These are phyloP conservation scores for Thera obeliscata DNA, from an alignment of 2,888 invertebrate species.

Conservation along the genomic window DNA sequence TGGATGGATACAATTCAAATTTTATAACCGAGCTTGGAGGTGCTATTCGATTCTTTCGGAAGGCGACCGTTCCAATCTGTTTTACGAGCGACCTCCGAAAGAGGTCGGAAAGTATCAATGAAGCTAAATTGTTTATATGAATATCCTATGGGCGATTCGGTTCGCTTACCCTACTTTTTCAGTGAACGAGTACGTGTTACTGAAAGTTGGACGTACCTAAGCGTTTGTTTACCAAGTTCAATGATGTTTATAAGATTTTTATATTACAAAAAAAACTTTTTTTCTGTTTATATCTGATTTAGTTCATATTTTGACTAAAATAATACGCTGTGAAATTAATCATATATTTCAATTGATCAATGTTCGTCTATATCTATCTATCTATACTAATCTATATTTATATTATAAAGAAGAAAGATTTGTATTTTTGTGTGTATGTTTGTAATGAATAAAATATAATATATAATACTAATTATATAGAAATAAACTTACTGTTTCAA, in stretches of 20 bases:
- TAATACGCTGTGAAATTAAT: too few relatives aligned
- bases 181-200: slow-evolving; percentile 34
- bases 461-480: too few relatives aligned
- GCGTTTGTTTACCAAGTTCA: slow-evolving; percentile 15
- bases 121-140: slow-evolving; percentile 52
- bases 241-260: not conserved
- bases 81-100: slow-evolving; percentile 52
- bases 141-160: slow-evolving; percentile 39
- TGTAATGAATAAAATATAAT: too few relatives aligned
- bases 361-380: too few relatives aligned
- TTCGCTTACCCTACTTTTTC: slow-evolving; percentile 39
- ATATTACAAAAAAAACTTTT: not conserved
- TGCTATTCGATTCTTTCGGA: slow-evolving; percentile 51
- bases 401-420: too few relatives aligned
- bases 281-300: too few relatives aligned
- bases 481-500: too few relatives aligned
- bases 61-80: slow-evolving; percentile 53
- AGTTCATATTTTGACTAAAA: too few relatives aligned
- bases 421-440: too few relatives aligned
- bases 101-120: slow-evolving; percentile 53
- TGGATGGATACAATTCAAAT: slow-evolving; percentile 52
- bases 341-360: too few relatives aligned
- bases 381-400: too few relatives aligned
- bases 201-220: slow-evolving; percentile 16
- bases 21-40: slow-evolving; percentile 51